Conservation (phyloP, 2,888 invertebrate genomes). For the Gisinianus flammeolus region DNA sequence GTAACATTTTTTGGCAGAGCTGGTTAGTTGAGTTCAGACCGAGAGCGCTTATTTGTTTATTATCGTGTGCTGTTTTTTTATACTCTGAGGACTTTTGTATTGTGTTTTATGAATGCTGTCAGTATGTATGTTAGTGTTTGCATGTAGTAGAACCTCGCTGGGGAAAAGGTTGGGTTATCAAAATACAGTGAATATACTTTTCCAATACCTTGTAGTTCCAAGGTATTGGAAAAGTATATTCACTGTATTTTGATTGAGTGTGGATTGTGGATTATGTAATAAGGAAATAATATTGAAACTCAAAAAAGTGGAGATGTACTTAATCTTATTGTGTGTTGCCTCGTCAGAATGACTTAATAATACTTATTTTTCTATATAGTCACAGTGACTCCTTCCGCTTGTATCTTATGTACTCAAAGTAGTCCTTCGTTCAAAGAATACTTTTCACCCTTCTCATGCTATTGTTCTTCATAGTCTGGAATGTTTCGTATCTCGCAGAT, state of each 20-base stretch:
- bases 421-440: neutral
- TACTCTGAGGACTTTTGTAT: too few relatives aligned
- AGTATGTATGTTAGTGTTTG: too few relatives aligned
- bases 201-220: too few relatives aligned
- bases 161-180: too few relatives aligned
- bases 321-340: too few relatives aligned
- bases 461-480: constrained; percentile 49
- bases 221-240: too few relatives aligned
- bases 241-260: neutral
- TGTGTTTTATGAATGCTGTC: neutral
- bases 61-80: neutral
- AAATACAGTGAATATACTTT: neutral
- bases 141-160: neutral
- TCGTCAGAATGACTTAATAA: too few relatives aligned
- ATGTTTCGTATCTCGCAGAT: constrained; percentile 62
- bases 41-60: neutral
- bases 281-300: neutral
- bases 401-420: too few relatives aligned
- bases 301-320: too few relatives aligned
- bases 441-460: neutral
- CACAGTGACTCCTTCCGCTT: too few relatives aligned
- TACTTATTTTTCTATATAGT: too few relatives aligned
- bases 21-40: neutral
- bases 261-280: neutral
- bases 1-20: neutral